These are phyloP conservation scores for Branchipolynoe longqiensis DNA, from an alignment of 2,888 invertebrate species.

Conservation along the genomic window DNA sequence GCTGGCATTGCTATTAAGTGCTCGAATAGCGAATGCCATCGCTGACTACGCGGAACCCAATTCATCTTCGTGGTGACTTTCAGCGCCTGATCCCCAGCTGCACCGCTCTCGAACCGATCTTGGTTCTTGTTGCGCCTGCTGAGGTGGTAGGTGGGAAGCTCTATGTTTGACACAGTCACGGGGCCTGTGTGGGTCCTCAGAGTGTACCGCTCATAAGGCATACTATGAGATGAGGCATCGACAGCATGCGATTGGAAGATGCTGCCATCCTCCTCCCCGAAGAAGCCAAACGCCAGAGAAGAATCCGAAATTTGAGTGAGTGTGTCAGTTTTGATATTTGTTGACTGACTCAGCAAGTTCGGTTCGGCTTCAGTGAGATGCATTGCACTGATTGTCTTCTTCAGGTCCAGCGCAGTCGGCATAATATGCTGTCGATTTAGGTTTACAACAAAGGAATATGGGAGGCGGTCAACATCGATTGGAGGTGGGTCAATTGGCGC, in stretches of 20 bases:
- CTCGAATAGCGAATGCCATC: slow-evolving; percentile 28
- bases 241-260: background rate
- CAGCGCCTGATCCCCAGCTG: slow-evolving; percentile 27
- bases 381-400: background rate
- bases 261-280: background rate
- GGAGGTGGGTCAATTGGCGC: no score
- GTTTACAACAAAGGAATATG: no score
- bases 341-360: background rate
- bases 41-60: slow-evolving; percentile 13
- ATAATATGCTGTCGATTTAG: no score
- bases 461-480: no score
- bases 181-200: background rate
- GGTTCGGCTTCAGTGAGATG: background rate
- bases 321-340: background rate
- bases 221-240: background rate
- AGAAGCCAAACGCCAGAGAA: background rate
- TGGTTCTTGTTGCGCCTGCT: no score
- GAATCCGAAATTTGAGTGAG: background rate
- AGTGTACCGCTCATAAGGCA: background rate
- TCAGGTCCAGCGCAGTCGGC: no score
- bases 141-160: background rate
- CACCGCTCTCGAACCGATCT: background rate
- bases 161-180: background rate
- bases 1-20: background rate
- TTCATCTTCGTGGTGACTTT: background rate